phyloP scores from a whole-genome alignment of 2,888 invertebrate species.

The Seira musarum region DNA sequence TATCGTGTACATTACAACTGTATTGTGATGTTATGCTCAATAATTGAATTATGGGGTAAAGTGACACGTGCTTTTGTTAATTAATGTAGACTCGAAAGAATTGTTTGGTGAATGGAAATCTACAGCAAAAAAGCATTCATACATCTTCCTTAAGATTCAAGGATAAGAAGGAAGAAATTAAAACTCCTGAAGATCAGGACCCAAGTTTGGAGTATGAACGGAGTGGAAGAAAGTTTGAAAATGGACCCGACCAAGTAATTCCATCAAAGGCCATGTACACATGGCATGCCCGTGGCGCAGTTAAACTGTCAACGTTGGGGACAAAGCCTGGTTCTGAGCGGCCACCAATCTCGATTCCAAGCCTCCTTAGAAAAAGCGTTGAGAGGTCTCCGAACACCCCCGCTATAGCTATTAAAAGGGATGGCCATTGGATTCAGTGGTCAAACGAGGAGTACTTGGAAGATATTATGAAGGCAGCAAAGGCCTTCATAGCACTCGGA shows the following conservation, averaged over 20 bases:
- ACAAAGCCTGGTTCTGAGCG: constrained; percentile 73
- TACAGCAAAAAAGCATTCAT: no score
- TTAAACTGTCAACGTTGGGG: constrained; percentile 77
- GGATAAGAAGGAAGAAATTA: no score
- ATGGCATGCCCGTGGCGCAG: constrained; percentile 77
- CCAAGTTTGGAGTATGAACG: constrained; percentile 65
- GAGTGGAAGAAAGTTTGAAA: constrained; percentile 56
- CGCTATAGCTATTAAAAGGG: constrained; percentile 80
- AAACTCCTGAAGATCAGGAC: constrained; percentile 43
- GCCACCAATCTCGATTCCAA: constrained; percentile 82
- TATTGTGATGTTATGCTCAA: no score
- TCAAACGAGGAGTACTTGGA: constrained; percentile 82
- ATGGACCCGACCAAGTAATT: constrained; percentile 80
- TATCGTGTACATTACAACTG: no score
- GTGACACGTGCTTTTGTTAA: no score
- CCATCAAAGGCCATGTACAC: constrained; percentile 77
- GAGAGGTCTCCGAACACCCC: constrained; percentile 78
- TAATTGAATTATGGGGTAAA: no score
- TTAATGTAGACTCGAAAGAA: no score
- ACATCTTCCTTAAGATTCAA: no score
- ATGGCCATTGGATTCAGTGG: constrained; percentile 71
- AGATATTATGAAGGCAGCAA: constrained; percentile 83
- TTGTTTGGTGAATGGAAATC: no score
- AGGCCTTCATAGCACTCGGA: constrained; percentile 89
- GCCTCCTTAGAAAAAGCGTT: constrained; percentile 78